Percentiles rank a stretch among this genome's conserved stretches.
Conservation (phyloP, 1,140 invertebrate genomes). For the Trachelipus rathkii region DNA sequence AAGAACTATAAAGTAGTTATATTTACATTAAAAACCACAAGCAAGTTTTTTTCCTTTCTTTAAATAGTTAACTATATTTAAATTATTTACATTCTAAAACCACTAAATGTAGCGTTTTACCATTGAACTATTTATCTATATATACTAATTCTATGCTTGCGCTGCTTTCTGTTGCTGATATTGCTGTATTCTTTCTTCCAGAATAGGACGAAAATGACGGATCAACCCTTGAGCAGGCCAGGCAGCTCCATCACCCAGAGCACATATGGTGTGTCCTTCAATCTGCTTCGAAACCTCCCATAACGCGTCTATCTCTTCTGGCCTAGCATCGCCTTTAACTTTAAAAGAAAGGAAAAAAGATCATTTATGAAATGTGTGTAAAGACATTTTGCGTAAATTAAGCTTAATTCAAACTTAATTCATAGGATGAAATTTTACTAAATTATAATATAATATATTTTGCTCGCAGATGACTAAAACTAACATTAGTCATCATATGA, state of each 20-base stretch:
- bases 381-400: too few species aligned
- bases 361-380: too few species aligned
- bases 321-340: too few species aligned
- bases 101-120: neutral
- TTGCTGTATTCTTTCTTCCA: constrained; percentile 40
- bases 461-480: too few species aligned
- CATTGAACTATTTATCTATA: too few species aligned
- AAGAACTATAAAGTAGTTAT: neutral
- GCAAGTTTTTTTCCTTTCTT: neutral
- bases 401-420: too few species aligned
- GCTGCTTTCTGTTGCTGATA: constrained; percentile 14
- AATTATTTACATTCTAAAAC: neutral
- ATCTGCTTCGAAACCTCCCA: constrained; percentile 99
- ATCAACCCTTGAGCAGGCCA: constrained; percentile 99
- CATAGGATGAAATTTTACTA: too few species aligned
- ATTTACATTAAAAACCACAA: neutral
- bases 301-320: constrained; percentile 96
- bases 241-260: constrained; percentile 95
- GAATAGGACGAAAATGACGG: constrained; percentile 83
- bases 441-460: too few species aligned
- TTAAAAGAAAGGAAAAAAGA: too few species aligned
- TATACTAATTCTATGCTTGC: neutral
- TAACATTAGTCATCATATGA: too few species aligned
- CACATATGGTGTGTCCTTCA: constrained; percentile 99
- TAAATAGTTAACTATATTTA: neutral